Evolutionary conservation across 1,140 invertebrate genomes (phyloP).

Genomic region (Zaprionus tsacasi): DNA sequence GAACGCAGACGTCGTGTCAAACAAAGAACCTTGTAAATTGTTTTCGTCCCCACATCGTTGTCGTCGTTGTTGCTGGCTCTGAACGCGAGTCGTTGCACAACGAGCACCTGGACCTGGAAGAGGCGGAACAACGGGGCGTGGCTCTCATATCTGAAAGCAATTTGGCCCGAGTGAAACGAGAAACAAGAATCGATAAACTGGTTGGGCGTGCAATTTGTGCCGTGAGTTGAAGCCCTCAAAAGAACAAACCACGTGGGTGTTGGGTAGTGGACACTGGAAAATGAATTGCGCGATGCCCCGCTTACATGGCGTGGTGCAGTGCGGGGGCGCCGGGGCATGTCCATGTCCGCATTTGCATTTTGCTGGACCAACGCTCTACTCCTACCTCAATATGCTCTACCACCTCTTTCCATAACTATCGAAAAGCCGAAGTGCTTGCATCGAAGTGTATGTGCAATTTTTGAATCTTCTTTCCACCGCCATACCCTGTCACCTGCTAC

Average conservation of each 20-base stretch:
- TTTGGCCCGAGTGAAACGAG: conserved; percentile 67
- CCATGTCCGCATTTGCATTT: conserved; percentile 61
- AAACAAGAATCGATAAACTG: conserved; percentile 80
- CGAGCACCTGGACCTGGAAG: conserved; percentile 61
- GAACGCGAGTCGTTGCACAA: conserved; percentile 48
- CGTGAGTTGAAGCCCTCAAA: conserved; percentile 59
- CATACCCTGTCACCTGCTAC: conserved; percentile 15
- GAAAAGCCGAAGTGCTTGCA: conserved; percentile 33
- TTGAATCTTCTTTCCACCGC: conserved; percentile 10
- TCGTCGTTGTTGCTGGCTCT: conserved; percentile 57
- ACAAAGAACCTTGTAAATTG: conserved; percentile 65
- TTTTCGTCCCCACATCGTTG: conserved; percentile 24
- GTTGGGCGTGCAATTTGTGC: conserved; percentile 80
- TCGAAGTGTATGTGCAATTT: conserved; percentile 71
- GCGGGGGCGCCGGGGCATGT: background rate
- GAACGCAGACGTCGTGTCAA: conserved; percentile 21
- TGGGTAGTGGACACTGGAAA: conserved; percentile 14
- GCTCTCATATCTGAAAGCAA: conserved; percentile 82
- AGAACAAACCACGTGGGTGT: conserved; percentile 36
- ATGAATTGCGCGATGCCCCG: background rate
- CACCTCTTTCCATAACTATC: background rate
- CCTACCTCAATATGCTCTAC: background rate
- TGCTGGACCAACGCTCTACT: background rate
- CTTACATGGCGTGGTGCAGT: too few relatives aligned
- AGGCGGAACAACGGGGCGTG: conserved; percentile 60